Base-by-base conservation (phyloP, 2,797 vertebrate species). In the Darevskia mixta region DNA sequence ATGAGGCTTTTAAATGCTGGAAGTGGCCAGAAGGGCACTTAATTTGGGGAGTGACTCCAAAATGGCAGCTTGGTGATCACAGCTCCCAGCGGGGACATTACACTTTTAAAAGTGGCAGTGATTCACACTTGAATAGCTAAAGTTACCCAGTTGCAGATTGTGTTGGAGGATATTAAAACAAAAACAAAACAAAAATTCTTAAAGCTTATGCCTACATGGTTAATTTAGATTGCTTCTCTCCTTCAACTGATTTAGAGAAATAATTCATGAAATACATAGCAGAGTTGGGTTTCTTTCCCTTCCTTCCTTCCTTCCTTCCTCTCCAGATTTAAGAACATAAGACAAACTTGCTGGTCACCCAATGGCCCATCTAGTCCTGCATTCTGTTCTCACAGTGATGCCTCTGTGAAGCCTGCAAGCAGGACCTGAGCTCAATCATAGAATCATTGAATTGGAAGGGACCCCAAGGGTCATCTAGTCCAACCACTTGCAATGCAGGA, bases 1-100 rank as follows among this genome's bases (percentile, higher is more conserved):
- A 90, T 64, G 86, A 89, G 49, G 18, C 41, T 92, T 93, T 91
- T 79, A 83, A 73, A n/a, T 25, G 17, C 81, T 8, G 61, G 85
- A 95, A 91, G 20, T 58, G 88, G 35, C 41, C 7, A 0, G 3
- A 69, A 83, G 49, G 43, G 27, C 45, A 27, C 6, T 79, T 73
- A 91, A 64, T 92, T 35, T 43, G 32, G 87, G 78, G 13, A 83
- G 38, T 20, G 87, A 85, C 82, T 86, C 79, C 79, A 86, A 71
- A 67, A 87, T 11, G 88, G 82, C 86, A 88, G 85, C 43, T 61
- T 83, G 43, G 43, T 29, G 64, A 80, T 87, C 32, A 7, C 2
- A 3, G n/a, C 25, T 72, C 5, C 84, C 67, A 79, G 11, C 18
- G 77, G 86, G 27, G 18, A 87, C 35, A 6, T 89, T 82, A 43